Percentiles rank a stretch among this genome's conserved stretches.
Evolutionary conservation across 2,113 vertebrate species (phyloP).

Genomic region (Alligator mississippiensis): DNA sequence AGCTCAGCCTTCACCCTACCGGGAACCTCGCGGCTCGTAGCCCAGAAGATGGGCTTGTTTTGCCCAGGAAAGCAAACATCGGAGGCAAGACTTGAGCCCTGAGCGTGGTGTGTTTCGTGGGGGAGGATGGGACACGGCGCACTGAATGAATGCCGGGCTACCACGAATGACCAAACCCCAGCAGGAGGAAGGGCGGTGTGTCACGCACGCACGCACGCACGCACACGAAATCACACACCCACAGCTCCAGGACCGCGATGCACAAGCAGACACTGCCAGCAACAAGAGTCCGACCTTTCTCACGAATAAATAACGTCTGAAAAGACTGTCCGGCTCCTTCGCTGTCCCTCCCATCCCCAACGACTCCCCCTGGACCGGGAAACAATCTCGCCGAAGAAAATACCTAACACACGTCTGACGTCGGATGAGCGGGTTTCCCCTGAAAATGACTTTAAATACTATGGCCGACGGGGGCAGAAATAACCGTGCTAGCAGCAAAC

Average conservation of each 20-base stretch:
- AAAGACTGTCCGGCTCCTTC: background rate
- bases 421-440: background rate
- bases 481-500: background rate
- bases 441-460: too few species aligned
- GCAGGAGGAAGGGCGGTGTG: fast-evolving
- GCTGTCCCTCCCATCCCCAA: background rate
- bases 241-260: fast-evolving
- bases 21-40: background rate
- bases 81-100: background rate
- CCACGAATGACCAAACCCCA: fast-evolving
- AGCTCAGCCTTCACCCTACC: background rate
- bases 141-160: background rate
- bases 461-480: background rate
- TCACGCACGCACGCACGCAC: background rate
- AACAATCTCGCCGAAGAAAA: background rate
- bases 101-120: background rate
- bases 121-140: fast-evolving
- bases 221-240: background rate
- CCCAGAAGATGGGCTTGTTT: background rate
- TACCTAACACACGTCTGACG: background rate
- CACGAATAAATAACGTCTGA: background rate
- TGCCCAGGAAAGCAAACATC: fast-evolving
- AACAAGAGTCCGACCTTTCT: fast-evolving
- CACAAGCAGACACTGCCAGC: background rate
- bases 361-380: background rate